Evolutionary conservation across 2,113 vertebrate species (phyloP).

Genomic region (Laticauda colubrina): DNA sequence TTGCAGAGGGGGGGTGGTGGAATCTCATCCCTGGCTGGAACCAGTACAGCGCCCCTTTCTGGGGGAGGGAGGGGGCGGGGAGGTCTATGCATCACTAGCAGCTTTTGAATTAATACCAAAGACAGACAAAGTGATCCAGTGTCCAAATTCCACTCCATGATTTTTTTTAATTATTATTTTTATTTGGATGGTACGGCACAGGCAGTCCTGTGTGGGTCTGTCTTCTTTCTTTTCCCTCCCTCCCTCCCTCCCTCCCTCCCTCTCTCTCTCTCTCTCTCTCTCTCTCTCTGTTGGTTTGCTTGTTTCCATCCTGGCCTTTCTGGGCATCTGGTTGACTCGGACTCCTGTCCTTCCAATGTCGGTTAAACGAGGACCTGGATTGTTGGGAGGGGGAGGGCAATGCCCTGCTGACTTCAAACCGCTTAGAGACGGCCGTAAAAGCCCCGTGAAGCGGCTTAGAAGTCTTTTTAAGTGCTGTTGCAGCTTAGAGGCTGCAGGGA

Average conservation of each 20-base stretch:
- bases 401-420: too few species aligned
- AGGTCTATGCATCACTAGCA: constrained; percentile 93
- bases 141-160: constrained; percentile 54
- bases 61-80: constrained; percentile 28
- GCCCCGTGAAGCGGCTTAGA: too few species aligned
- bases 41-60: constrained; percentile 45
- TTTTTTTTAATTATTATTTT: constrained; percentile 30
- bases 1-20: too few species aligned
- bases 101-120: constrained; percentile 85
- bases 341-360: too few species aligned
- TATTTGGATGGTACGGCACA: constrained; percentile 37
- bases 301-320: neutral
- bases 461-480: too few species aligned
- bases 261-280: neutral
- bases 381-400: too few species aligned
- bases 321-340: neutral
- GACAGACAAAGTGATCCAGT: constrained; percentile 63
- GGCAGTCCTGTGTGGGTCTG: neutral
- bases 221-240: neutral
- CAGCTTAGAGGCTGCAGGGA: neutral
- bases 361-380: too few species aligned
- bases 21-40: constrained; percentile 35
- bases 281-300: neutral
- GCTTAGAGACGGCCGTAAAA: too few species aligned
- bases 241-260: neutral